Evolutionary conservation across 92 coral and sea anemone genomes (phyloP), one percentile per base, ranked within the genome.

Genomic region (Heliopora coerulea): DNA sequence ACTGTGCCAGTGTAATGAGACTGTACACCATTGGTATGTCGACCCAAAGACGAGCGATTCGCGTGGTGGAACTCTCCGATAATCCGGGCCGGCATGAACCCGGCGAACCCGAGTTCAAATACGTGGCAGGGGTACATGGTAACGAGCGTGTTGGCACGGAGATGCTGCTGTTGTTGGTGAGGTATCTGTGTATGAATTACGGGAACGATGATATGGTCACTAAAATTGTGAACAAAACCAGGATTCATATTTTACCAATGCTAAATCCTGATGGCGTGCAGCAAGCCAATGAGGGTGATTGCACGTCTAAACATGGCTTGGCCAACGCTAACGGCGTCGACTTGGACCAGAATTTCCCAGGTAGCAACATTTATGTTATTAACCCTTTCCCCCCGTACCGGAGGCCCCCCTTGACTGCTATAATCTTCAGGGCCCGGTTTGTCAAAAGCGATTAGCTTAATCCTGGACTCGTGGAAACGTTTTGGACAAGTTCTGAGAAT

Each of bases 81-180:
- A 95, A 95, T 35, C 96, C 99, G 15, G 96, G 99, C 15, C 49
- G 80, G 14, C 99, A 90, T 49, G 95, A 95, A 64, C 96, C 95
- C 1, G 99, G 99, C 14, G 91, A 95, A 60, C 99, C 99, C 6
- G 99, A 95, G 74, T 83, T 95, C 79, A 95, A 84, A 49, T 95
- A 95, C 63, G 85, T 86, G 68, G 99, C 93, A 41, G 99, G 97
- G 25, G 72, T 90, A 59, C 97, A 95, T 74, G 99, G 97, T 40
- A 95, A 95, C 60, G 99, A 90, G 84, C 91, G 75, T 21, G 91
- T 95, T 54, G 99, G 99, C 18, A 83, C 86, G 46, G 97, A 95
- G 69, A 88, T 95, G 97, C 49, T 95, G 33, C 66, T 95, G 73
- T 65, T 95, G 26, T 40, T 95, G 83, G 86, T 90, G 23, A 87